phyloP scores from a whole-genome alignment of 2,113 vertebrate genomes.

The Scortum barcoo region DNA sequence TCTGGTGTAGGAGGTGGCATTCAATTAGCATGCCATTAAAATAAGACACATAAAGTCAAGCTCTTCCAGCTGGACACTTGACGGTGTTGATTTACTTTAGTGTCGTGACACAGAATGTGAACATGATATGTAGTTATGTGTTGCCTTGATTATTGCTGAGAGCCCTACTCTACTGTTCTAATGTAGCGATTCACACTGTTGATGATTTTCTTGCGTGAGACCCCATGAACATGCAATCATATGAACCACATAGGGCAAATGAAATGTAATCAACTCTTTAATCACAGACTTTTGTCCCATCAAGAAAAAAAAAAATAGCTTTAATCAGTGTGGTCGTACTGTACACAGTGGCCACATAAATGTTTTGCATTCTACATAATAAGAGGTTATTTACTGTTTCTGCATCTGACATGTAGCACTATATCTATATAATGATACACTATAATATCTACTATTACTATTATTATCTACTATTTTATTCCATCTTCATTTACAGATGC shows the following conservation, averaged over 20 bases:
- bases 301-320: background rate
- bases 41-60: background rate
- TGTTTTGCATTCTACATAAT: slow-evolving; percentile 21
- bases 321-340: slow-evolving; percentile 13
- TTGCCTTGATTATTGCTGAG: slow-evolving; percentile 31
- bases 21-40: slow-evolving; percentile 1
- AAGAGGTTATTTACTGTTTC: slow-evolving; percentile 6
- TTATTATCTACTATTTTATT: too few relatives aligned
- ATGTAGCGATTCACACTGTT: background rate
- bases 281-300: slow-evolving; percentile 40
- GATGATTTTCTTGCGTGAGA: slow-evolving; percentile 3
- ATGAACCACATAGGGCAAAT: slow-evolving; percentile 34
- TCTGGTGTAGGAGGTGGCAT: background rate
- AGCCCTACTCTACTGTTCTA: background rate
- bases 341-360: slow-evolving; percentile 1
- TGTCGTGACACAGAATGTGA: background rate
- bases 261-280: slow-evolving; percentile 49
- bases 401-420: background rate
- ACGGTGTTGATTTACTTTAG: background rate
- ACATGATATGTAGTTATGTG: background rate
- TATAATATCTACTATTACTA: too few relatives aligned
- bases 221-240: slow-evolving; percentile 33
- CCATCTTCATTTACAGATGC: background rate
- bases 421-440: background rate
- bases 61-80: background rate